A percentile compares a stretch with the other conserved stretches of the same genome.
phyloP scores from a whole-genome alignment of 2,888 invertebrate genomes.

The Chymomyza amoena region DNA sequence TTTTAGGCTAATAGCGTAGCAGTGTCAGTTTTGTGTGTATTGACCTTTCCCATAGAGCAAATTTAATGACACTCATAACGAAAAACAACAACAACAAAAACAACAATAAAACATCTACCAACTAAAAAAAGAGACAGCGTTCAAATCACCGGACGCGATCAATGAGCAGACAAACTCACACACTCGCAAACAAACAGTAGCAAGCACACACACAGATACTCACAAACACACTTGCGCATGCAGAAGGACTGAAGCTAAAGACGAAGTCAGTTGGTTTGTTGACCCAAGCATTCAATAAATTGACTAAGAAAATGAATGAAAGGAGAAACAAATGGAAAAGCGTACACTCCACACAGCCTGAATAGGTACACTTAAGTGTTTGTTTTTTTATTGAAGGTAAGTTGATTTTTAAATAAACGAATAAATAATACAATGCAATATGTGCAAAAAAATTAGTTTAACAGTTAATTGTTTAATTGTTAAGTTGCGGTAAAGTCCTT shows the following conservation, averaged over 20 bases:
- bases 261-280: conserved; percentile 57
- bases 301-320: conserved; percentile 54
- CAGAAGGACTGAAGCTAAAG: conserved; percentile 1
- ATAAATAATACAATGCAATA: no score
- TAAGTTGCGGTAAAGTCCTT: no score
- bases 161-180: conserved; percentile 38
- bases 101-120: conserved; percentile 23
- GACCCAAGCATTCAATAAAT: conserved; percentile 63
- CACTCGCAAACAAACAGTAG: conserved; percentile 24
- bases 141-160: conserved; percentile 62
- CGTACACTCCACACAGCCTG: conserved; percentile 32
- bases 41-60: conserved; percentile 54
- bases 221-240: conserved; percentile 1
- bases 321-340: conserved; percentile 39
- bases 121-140: not conserved
- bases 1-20: conserved; percentile 39
- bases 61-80: conserved; percentile 55
- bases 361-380: not conserved
- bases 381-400: not conserved
- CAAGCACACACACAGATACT: conserved; percentile 10
- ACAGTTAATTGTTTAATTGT: no score
- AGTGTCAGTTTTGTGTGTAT: conserved; percentile 35
- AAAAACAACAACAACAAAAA: conserved; percentile 46
- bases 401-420: no score
- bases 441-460: no score